Percentiles rank a stretch among this genome's conserved stretches.
Conservation (phyloP, 1,140 invertebrate species). For the Drosophila azteca region DNA sequence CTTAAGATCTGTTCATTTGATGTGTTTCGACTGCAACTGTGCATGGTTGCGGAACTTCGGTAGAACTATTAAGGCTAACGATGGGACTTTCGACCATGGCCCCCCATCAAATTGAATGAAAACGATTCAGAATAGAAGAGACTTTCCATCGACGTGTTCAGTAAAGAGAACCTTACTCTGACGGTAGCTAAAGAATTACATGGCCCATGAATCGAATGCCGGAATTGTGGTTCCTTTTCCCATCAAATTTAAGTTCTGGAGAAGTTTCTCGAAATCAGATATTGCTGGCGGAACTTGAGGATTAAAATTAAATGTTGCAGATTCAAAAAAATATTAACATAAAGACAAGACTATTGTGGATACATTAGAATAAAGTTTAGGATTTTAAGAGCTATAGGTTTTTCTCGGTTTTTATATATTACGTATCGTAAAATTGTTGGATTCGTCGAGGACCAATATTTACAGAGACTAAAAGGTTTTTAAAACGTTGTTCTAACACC, state of each 20-base stretch:
- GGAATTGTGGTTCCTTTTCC: conserved; percentile 31
- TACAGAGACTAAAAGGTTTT: too few relatives aligned
- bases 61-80: conserved; percentile 31
- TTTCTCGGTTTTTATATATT: too few relatives aligned
- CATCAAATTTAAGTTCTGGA: conserved; percentile 41
- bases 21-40: conserved; percentile 15
- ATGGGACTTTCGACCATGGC: conserved; percentile 11
- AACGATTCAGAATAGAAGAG: conserved; percentile 1
- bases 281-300: too few relatives aligned
- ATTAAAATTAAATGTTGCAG: too few relatives aligned
- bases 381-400: too few relatives aligned
- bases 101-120: conserved; percentile 38
- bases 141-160: conserved; percentile 1
- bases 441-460: too few relatives aligned
- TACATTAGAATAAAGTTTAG: too few relatives aligned
- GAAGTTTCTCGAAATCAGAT: conserved; percentile 11
- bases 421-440: too few relatives aligned
- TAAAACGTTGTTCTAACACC: too few relatives aligned
- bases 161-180: too few relatives aligned
- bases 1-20: conserved; percentile 37
- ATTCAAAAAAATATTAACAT: neutral
- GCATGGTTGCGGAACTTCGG: too few relatives aligned
- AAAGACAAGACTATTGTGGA: too few relatives aligned
- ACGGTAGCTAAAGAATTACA: conserved; percentile 22
- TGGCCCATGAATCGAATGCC: conserved; percentile 2